Percentiles rank a stretch among this genome's conserved stretches.
Conservation (phyloP, 2,113 vertebrate genomes). For the Mungos mungo region DNA sequence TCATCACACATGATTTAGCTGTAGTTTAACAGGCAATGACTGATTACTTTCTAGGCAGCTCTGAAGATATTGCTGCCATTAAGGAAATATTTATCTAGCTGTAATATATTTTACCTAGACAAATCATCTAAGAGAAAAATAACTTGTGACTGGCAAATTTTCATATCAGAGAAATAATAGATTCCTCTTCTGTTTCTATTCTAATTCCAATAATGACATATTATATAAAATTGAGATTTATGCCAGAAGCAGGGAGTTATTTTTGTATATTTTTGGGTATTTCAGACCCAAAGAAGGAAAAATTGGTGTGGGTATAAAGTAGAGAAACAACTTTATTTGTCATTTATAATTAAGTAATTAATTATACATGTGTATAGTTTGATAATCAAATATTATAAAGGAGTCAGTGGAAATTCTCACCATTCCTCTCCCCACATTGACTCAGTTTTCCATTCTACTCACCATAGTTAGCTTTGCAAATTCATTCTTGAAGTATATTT, state of each 20-base stretch:
- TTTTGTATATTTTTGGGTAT: neutral
- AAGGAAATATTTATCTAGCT: conserved; percentile 23
- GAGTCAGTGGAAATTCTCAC: neutral
- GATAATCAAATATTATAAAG: neutral
- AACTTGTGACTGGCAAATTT: neutral
- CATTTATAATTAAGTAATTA: neutral
- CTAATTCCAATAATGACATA: neutral
- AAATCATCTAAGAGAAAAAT: conserved; percentile 20
- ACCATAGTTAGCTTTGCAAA: neutral
- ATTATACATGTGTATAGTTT: neutral
- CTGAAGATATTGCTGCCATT: neutral
- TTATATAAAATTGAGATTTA: conserved; percentile 7
- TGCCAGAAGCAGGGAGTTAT: neutral
- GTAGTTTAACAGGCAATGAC: neutral
- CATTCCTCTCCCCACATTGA: neutral
- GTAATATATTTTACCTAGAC: neutral
- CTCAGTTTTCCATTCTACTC: neutral
- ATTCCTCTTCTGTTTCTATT: neutral
- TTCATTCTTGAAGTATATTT: neutral
- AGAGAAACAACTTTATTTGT: conserved; percentile 22
- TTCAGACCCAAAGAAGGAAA: neutral
- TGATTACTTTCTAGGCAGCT: neutral
- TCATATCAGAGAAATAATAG: neutral
- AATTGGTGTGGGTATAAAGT: neutral
- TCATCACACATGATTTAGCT: neutral